Evolutionary conservation across 2,113 vertebrate species (phyloP).

Genomic region (Crotalus helleri): DNA sequence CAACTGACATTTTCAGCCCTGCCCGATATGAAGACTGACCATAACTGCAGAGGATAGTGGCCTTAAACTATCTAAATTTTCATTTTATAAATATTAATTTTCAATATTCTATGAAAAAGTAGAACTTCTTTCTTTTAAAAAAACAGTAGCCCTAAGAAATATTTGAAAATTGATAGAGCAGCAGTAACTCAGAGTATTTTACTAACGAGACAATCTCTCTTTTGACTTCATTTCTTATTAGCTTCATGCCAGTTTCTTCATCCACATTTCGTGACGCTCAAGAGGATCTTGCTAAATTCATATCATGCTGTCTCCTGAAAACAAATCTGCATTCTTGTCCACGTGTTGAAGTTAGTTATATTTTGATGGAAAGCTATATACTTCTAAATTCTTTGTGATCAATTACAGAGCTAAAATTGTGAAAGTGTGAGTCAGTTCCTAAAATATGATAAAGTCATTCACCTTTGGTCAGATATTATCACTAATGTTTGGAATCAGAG

Average conservation of each 20-base stretch:
- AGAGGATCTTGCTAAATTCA: not conserved
- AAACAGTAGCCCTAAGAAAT: not conserved
- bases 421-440: not conserved
- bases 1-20: not conserved
- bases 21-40: not conserved
- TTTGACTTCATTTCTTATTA: constrained; percentile 17
- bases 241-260: not conserved
- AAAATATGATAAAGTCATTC: not conserved
- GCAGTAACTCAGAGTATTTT: not conserved
- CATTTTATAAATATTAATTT: not conserved
- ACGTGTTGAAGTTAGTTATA: not conserved
- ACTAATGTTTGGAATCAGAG: not conserved
- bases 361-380: not conserved
- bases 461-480: not conserved
- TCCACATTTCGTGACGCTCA: not conserved
- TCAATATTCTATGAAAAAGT: constrained; percentile 1
- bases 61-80: not conserved
- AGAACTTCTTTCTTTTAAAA: not conserved
- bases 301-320: not conserved
- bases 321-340: not conserved
- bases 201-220: not conserved
- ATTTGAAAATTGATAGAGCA: not conserved
- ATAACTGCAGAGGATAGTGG: not conserved
- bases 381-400: not conserved
- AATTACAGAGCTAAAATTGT: not conserved